A percentile compares a stretch with the other conserved stretches of the same genome.
Conservation (phyloP, 23 tunicate species). For the Corella eumyota region DNA sequence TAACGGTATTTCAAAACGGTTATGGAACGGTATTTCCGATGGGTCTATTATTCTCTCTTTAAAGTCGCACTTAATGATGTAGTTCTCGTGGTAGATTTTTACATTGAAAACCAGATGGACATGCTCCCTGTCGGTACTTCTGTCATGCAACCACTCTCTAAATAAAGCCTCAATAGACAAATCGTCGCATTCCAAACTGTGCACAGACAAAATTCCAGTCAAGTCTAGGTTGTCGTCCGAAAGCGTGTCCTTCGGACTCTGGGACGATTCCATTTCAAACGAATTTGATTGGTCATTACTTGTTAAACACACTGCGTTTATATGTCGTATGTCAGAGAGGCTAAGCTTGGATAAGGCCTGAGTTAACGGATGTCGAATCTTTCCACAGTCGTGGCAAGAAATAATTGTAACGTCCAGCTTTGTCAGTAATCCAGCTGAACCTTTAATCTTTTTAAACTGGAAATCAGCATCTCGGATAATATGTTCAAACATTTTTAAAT, state of each 20-base stretch:
- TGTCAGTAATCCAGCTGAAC: conserved; percentile 10
- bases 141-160: conserved; percentile 53
- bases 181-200: conserved; percentile 21
- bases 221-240: conserved; percentile 13
- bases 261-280: not conserved
- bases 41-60: conserved; percentile 38
- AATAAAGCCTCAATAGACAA: conserved; percentile 27
- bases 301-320: conserved; percentile 20
- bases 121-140: conserved; percentile 63
- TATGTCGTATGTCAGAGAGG: conserved; percentile 17
- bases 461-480: conserved; percentile 29
- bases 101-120: conserved; percentile 24
- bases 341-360: conserved; percentile 21
- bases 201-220: conserved; percentile 34
- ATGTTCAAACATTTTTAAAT: conserved; percentile 16
- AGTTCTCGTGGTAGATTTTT: not conserved
- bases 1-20: conserved; percentile 9
- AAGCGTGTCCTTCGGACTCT: not conserved
- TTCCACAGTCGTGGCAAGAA: conserved; percentile 7
- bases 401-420: conserved; percentile 59
- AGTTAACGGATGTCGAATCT: not conserved
- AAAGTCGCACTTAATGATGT: conserved; percentile 63
- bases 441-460: conserved; percentile 53
- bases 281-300: not conserved
- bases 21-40: conserved; percentile 34